Evolutionary conservation across 1,140 invertebrate genomes (phyloP), one percentile per base, ranked within the genome.

Genomic region (Drosophila navojoa): DNA sequence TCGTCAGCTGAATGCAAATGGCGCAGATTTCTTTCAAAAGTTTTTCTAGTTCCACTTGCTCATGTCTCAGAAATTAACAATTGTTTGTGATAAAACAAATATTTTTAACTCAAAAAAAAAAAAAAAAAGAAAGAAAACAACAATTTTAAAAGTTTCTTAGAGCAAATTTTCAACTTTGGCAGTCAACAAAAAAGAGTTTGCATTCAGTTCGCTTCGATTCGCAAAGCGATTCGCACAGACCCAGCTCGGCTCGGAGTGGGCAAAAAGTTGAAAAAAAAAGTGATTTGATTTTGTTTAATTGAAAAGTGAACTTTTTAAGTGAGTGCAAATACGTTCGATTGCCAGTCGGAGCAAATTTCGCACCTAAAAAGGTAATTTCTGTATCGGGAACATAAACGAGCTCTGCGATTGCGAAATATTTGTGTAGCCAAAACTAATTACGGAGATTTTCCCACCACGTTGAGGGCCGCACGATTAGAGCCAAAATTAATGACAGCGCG

Each of bases 51-150:
- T 32, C 10, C 9, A 22, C 32, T 29, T 45, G 10, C 16, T 47
- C 63, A 58, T 59, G 71, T 19, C 47, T 64, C 35, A 16, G 63
- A 25, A 85, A 86, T 85, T 85, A 81, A 59, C 82, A 69, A 29
- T 0, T 25, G 5, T 42, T 55, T 70, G 70, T n/a, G 15, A 67
- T 49, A 29, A 42, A 35, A 32, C 32, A 47, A 42, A 44, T 50
- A 50, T 27, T 22, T 22, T 22, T 22, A 22, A 22, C 19, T n/a
- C n/a, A n/a, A n/a, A n/a, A n/a, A n/a, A n/a, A n/a, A n/a, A n/a
- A n/a, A n/a, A n/a, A n/a, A n/a, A n/a, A 22, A 22, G 7, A 29
- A 29, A 29, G 27, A 22, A 22, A 22, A 7, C 22, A 15, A 38
- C 32, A 32, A 35, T 16, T 15, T 15, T 4, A 63, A 42, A 29